phyloP scores from a whole-genome alignment of 2,888 invertebrate species.

The Thyatira batis region DNA sequence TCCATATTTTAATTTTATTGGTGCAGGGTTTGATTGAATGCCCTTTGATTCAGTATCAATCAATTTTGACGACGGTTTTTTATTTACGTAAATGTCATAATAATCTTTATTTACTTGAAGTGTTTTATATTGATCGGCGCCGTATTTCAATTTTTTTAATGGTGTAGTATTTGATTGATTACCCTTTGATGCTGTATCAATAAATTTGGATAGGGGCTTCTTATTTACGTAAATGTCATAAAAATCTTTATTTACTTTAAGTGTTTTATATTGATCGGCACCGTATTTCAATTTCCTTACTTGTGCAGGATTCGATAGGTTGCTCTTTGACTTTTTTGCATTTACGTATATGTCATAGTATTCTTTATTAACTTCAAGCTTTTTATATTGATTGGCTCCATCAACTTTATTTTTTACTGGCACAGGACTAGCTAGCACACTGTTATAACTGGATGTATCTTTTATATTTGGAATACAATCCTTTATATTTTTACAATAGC shows the following conservation, averaged over 20 bases:
- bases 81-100: constrained; percentile 2
- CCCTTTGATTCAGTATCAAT: neutral
- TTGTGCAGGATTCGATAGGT: neutral
- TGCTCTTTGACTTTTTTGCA: too few species aligned
- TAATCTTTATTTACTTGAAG: neutral
- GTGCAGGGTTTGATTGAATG: neutral
- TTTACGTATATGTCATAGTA: too few species aligned
- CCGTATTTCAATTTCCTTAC: neutral
- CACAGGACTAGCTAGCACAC: too few species aligned
- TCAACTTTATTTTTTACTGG: too few species aligned
- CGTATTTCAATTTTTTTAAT: neutral
- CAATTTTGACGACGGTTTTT: constrained; percentile 7
- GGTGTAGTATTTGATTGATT: neutral
- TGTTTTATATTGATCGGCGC: neutral
- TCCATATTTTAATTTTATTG: neutral
- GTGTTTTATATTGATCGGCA: neutral
- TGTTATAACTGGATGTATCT: too few species aligned
- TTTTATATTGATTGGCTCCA: too few species aligned
- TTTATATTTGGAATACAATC: neutral
- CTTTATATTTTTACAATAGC: neutral
- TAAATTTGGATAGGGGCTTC: too few species aligned
- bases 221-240: neutral
- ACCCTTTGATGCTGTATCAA: neutral
- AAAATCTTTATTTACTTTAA: neutral
- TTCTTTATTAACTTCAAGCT: too few species aligned